Percentiles rank a stretch among this genome's conserved stretches.
Evolutionary conservation across 2,113 vertebrate genomes (phyloP).

Genomic region (Nothoprocta perdicaria): DNA sequence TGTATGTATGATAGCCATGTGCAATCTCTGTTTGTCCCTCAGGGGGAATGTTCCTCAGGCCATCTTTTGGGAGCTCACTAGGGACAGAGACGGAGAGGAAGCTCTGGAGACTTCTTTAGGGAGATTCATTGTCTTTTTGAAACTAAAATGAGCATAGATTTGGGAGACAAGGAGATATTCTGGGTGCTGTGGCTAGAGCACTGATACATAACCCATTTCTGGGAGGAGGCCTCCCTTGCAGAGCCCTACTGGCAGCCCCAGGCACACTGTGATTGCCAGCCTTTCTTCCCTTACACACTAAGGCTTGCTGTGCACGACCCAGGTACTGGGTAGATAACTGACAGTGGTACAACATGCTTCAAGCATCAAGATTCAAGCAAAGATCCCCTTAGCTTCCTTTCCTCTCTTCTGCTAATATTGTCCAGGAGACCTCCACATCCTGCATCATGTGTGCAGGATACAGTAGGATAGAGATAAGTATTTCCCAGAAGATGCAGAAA

Average conservation of each 20-base stretch:
- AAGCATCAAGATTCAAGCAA: background rate
- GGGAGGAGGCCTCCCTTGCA: background rate
- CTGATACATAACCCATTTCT: background rate
- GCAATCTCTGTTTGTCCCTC: background rate
- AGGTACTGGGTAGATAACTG: no score
- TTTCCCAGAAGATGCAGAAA: background rate
- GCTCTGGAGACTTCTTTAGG: background rate
- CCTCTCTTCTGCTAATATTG: no score
- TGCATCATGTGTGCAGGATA: no score
- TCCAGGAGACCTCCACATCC: no score
- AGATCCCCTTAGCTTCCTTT: background rate
- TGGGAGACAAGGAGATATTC: background rate
- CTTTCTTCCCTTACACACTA: accelerated
- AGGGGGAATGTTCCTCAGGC: background rate
- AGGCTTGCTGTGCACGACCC: background rate
- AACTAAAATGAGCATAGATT: background rate
- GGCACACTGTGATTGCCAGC: accelerated
- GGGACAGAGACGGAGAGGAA: background rate
- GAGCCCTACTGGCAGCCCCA: background rate
- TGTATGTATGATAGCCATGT: background rate
- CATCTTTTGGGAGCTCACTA: background rate
- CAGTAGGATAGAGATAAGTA: no score
- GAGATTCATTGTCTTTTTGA: background rate
- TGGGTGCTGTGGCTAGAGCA: background rate
- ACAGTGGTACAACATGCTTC: background rate